Percentiles rank a stretch among this genome's conserved stretches.
Evolutionary conservation across 2,113 vertebrate genomes (phyloP).

Genomic region (Vulpes vulpes): DNA sequence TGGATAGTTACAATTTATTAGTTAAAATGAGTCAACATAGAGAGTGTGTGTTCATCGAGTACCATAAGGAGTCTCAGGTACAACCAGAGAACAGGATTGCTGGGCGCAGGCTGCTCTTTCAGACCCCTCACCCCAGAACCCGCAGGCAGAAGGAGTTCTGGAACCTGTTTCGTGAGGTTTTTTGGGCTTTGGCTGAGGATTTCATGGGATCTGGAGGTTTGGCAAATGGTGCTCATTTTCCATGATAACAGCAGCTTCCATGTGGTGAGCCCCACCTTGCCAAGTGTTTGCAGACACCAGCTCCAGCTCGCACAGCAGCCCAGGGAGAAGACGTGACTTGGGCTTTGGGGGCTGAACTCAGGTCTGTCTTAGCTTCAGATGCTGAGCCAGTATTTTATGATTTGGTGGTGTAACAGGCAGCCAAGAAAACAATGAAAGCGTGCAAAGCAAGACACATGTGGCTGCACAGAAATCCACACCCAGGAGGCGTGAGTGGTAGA

Average conservation of each 20-base stretch:
- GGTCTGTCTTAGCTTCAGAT: neutral
- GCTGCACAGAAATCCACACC: neutral
- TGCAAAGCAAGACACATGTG: neutral
- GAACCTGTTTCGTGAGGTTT: neutral
- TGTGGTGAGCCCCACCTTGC: too few relatives aligned
- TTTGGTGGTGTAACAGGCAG: neutral
- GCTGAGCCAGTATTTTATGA: neutral
- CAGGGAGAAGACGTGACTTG: neutral
- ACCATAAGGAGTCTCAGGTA: neutral
- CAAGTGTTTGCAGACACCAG: neutral
- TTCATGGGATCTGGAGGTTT: neutral
- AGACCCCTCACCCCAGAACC: neutral
- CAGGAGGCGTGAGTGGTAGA: neutral
- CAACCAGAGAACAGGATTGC: neutral
- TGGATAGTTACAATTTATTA: neutral
- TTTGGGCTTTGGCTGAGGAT: neutral
- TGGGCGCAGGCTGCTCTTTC: neutral
- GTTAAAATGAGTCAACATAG: neutral
- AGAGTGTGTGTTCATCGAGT: neutral
- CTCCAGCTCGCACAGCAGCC: fast-evolving
- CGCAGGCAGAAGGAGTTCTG: neutral
- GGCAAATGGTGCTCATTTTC: neutral
- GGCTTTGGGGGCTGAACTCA: too few relatives aligned
- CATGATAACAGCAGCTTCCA: neutral
- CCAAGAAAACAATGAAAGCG: neutral